Base-by-base conservation (phyloP, 2,888 invertebrate species). In the Fabriciana adippe region DNA sequence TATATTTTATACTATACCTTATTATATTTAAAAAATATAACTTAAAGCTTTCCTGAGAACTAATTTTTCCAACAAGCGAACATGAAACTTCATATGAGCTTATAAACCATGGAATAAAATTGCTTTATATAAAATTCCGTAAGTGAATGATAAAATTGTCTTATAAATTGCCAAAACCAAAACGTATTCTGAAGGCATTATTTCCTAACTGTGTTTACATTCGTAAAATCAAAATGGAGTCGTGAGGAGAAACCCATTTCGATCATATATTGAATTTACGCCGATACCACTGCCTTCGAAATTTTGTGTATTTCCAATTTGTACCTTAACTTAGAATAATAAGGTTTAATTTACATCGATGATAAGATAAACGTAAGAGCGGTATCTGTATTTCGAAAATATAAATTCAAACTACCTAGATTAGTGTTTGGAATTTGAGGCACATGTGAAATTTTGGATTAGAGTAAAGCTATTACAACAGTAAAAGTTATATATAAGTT, bases 201-300 rank as follows among this genome's bases (percentile, higher is more conserved):
- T 67, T 67, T 65, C 59, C 66, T 71, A 74, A 74, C 72, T 70
- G 64, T 72, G 70, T 73, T 72, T 70, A 72, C 71, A 72, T 71
- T 73, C 55, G 71, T 68, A 69, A 73, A 71, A 68, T 71, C 66
- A 73, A 73, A 73, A 72, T 71, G 73, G 69, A 71, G 72, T 72
- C 71, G 73, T 71, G 71, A 71, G 66, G 67, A 70, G 74, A 72
- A 72, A 70, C 68, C 71, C 69, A 73, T 74, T 74, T 72, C 71
- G 70, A 71, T 68, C 71, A 72, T 76, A 78, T 78, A 79, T 79
- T 77, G 76, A 79, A 75, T 78, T 77, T 75, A 74, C 75, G 73
- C 71, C 71, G 69, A 76, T 73, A 75, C 74, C 73, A 61, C 72
- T 72, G 68, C 68, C 74, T 72, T 72, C 57, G 59, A 56, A 66